Percentiles rank a stretch among this genome's conserved stretches.
phyloP scores from a whole-genome alignment of 1,140 invertebrate genomes.

The Lethocerus indicus region DNA sequence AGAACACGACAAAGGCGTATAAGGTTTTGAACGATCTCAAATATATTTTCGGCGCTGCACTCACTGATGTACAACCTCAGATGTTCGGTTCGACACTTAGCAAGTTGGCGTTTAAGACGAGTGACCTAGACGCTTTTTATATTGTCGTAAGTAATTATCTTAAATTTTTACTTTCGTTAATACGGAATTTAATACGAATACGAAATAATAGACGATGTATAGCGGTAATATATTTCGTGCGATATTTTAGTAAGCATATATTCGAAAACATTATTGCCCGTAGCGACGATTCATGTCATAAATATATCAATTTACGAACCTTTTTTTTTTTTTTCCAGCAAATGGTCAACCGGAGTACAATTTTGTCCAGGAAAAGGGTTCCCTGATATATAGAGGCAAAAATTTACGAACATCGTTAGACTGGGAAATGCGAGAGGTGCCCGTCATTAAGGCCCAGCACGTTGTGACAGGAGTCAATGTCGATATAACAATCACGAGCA shows the following conservation, averaged over 20 bases:
- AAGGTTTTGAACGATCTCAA: conserved; percentile 3
- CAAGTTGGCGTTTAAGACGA: conserved; percentile 6
- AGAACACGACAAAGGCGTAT: not conserved
- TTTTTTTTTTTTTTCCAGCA: not conserved
- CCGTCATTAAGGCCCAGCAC: conserved; percentile 1
- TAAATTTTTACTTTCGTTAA: not conserved
- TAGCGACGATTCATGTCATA: not conserved
- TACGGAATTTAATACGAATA: not conserved
- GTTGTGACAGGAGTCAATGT: not conserved
- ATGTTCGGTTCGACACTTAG: conserved; percentile 6
- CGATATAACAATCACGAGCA: not conserved
- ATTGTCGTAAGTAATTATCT: conserved; percentile 6
- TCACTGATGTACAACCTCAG: not conserved
- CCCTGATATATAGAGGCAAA: not conserved
- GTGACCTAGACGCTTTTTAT: conserved; percentile 10
- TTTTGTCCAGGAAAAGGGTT: not conserved
- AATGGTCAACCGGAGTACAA: not conserved
- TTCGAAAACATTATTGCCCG: not conserved
- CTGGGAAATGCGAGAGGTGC: conserved; percentile 1
- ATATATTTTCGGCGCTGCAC: not conserved
- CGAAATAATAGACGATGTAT: not conserved
- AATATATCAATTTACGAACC: not conserved
- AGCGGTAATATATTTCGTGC: not conserved
- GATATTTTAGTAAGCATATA: not conserved
- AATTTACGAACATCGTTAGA: not conserved